Percentiles rank a stretch among this genome's conserved stretches.
These are phyloP conservation scores for Morus bassanus DNA, from an alignment of 2,797 vertebrate species.

Conservation along the genomic window DNA sequence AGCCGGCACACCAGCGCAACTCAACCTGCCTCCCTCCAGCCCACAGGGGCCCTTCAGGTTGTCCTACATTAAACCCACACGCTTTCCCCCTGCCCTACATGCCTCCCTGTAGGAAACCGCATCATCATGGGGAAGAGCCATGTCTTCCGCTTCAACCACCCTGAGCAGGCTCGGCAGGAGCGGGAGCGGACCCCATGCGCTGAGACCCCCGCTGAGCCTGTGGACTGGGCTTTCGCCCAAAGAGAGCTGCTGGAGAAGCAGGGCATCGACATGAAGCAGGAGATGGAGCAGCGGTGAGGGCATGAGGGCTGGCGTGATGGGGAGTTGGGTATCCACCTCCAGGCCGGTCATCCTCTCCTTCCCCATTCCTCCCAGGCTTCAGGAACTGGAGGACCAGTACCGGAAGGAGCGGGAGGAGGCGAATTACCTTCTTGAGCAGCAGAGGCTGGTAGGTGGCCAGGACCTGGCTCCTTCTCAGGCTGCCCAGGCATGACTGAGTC, in stretches of 20 bases:
- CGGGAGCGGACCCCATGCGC: conserved; percentile 91
- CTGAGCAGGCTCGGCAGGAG: conserved; percentile 93
- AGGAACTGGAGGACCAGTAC: conserved; percentile 96
- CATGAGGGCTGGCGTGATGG: too few species aligned
- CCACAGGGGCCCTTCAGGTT: accelerated
- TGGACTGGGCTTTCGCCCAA: conserved; percentile 98
- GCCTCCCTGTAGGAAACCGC: conserved; percentile 85
- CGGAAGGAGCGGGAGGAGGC: conserved; percentile 93
- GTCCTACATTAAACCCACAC: accelerated
- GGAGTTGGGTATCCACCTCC: background rate
- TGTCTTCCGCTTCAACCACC: conserved; percentile 97
- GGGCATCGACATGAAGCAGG: conserved; percentile 99
- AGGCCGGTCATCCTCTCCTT: background rate
- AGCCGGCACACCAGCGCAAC: accelerated
- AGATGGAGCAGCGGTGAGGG: conserved; percentile 95
- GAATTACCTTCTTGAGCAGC: conserved; percentile 94
- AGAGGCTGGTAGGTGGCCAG: conserved; percentile 86
- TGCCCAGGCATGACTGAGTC: background rate
- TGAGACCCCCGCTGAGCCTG: conserved; percentile 89
- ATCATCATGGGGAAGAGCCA: conserved; percentile 99
- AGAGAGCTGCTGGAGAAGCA: conserved; percentile 97
- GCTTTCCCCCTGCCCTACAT: accelerated
- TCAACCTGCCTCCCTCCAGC: background rate
- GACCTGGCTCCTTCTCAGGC: background rate
- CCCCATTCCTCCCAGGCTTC: conserved; percentile 77